These are phyloP conservation scores for Drosophila monieri DNA, from an alignment of 2,888 invertebrate genomes.

Conservation along the genomic window DNA sequence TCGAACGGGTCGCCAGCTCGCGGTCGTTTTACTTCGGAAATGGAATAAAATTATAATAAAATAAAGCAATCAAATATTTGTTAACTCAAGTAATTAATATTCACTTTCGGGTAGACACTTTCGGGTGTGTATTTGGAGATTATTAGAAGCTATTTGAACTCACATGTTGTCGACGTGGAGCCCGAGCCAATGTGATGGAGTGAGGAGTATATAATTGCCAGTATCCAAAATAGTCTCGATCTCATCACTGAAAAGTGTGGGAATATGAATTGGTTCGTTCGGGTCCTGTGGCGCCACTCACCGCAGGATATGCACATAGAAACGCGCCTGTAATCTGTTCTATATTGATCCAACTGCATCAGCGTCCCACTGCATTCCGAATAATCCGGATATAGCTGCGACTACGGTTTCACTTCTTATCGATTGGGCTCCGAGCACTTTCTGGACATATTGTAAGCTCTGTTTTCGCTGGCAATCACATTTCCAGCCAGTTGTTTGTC, in stretches of 20 bases:
- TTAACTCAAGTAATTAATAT: too few relatives aligned
- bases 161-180: conserved; percentile 81
- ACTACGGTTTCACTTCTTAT: conserved; percentile 17
- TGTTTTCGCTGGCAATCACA: background rate
- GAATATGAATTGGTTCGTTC: background rate
- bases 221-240: conserved; percentile 82
- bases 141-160: conserved; percentile 44
- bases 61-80: conserved; percentile 62
- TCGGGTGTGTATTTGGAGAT: background rate
- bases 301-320: conserved; percentile 72
- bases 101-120: too few relatives aligned
- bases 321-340: conserved; percentile 51
- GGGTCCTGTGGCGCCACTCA: conserved; percentile 41
- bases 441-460: conserved; percentile 19
- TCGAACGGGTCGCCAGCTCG: conserved; percentile 84
- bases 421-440: conserved; percentile 23
- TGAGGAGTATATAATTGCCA: conserved; percentile 82
- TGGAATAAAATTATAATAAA: background rate
- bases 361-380: conserved; percentile 33
- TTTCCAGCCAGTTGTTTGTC: background rate
- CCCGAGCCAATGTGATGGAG: conserved; percentile 80
- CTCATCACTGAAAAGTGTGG: conserved; percentile 75
- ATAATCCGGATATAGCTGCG: background rate
- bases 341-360: conserved; percentile 48
- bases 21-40: conserved; percentile 81